A percentile compares a stretch with the other conserved stretches of the same genome.
phyloP scores from a whole-genome alignment of 2,113 vertebrate genomes.

The Cacatua alba region DNA sequence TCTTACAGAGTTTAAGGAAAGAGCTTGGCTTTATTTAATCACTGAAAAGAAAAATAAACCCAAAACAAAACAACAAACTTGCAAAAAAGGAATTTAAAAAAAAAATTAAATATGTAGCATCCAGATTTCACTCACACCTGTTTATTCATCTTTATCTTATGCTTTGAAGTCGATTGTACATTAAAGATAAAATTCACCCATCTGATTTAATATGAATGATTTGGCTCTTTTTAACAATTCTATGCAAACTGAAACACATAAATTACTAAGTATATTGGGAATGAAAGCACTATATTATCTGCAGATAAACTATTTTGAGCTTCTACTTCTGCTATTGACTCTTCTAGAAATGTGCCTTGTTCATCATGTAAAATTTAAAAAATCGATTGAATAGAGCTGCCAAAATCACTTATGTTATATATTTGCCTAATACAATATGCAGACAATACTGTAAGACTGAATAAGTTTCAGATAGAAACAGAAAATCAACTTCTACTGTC shows the following conservation, averaged over 20 bases:
- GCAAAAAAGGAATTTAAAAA: not conserved
- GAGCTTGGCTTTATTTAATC: not conserved
- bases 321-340: not conserved
- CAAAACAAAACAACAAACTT: not conserved
- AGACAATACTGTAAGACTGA: not conserved
- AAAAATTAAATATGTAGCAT: not conserved
- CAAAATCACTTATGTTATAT: not conserved
- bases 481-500: not conserved
- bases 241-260: not conserved
- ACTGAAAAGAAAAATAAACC: not conserved
- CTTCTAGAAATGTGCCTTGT: not conserved
- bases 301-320: not conserved
- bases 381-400: fast-evolving
- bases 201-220: constrained; percentile 28
- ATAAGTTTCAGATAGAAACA: not conserved
- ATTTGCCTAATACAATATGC: not conserved
- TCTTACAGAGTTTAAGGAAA: not conserved
- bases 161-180: not conserved
- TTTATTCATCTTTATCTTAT: constrained; percentile 28
- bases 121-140: not conserved
- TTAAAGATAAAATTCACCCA: not conserved
- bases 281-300: not conserved
- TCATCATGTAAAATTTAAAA: not conserved
- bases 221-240: not conserved
- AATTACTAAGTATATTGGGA: not conserved